Evolutionary conservation across 2,888 invertebrate species (phyloP).

Genomic region (Phengaris alcon): DNA sequence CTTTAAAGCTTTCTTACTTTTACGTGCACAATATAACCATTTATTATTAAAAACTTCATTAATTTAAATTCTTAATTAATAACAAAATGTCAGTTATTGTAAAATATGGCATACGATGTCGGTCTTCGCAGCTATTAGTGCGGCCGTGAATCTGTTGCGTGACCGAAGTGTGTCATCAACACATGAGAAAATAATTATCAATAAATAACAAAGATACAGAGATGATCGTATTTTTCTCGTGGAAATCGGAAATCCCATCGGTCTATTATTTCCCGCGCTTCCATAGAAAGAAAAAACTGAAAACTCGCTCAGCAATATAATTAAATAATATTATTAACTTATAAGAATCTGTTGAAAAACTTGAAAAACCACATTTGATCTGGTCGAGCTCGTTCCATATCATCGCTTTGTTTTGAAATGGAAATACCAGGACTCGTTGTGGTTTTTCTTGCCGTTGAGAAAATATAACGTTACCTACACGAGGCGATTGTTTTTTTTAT

Average conservation of each 20-base stretch:
- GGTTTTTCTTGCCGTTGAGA: slow-evolving; percentile 26
- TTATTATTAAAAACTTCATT: background rate
- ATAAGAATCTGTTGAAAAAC: slow-evolving; percentile 63
- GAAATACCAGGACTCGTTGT: slow-evolving; percentile 37
- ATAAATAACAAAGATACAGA: slow-evolving; percentile 60
- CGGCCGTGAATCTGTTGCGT: slow-evolving; percentile 43
- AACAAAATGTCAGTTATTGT: background rate
- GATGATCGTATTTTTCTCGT: slow-evolving; percentile 51
- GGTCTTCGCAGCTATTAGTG: slow-evolving; percentile 30
- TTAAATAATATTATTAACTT: slow-evolving; percentile 55
- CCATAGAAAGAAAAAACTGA: slow-evolving; percentile 61
- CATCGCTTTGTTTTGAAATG: slow-evolving; percentile 55
- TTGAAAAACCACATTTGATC: slow-evolving; percentile 61
- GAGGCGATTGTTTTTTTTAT: slow-evolving; percentile 31
- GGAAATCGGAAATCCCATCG: slow-evolving; percentile 73
- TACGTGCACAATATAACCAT: too few species aligned
- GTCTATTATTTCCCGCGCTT: slow-evolving; percentile 64
- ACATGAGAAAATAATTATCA: slow-evolving; percentile 60
- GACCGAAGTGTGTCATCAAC: slow-evolving; percentile 52
- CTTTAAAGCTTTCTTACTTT: too few species aligned
- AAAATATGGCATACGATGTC: slow-evolving; percentile 4
- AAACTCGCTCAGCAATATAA: slow-evolving; percentile 55
- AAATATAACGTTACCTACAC: slow-evolving; percentile 8
- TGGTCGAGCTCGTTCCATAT: slow-evolving; percentile 63
- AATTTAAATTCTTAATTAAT: background rate